Evolutionary conservation across 1,140 invertebrate species (phyloP), one percentile per base, ranked within the genome.

Genomic region (Pectinophora gossypiella): DNA sequence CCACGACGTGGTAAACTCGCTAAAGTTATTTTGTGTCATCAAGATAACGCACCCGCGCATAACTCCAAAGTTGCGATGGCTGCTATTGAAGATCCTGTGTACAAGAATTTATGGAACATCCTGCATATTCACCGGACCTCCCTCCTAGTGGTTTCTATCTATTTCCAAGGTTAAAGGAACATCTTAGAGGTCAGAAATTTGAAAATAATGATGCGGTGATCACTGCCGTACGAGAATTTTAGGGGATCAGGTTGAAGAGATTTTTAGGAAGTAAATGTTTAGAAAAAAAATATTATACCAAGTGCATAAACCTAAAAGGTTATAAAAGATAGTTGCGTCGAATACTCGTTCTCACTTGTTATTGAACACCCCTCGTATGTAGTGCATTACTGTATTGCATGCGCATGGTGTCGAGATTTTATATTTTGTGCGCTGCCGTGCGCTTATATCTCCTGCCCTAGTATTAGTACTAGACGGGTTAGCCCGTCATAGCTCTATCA

Each of bases 31-130:
- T 20, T 49, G 50, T 48, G 53, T 21, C 45, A 51, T 16, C 32
- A 51, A 32, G 48, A 51, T 35, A 56, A 51, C 54, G 54, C 53
- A 9, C 46, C 48, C 16, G 45, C 48, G 2, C 47, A 59, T 47
- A 59, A 36, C 18, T 43, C 56, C 16, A 13, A 12, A 19, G 56
- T 59, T 36, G 51, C 46, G 18, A 59, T 59, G 22, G 36, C 49
- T 48, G 50, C 44, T 38, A 52, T 58, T 16, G 36, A 58, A 27
- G 45, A 48, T 16, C 9, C 40, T 15, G 36, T 35, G n/a, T 56
- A 50, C 15, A n/a, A n/a, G 54, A 56, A 36, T 56, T 13, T n/a
- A n/a, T n/a, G 9, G 49, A 50, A 15, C 56, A 53, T 38, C 56
- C 51, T 10, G 49, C 49, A 21, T 51, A 56, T 36, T 56, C 43